Evolutionary conservation across 2,113 vertebrate species (phyloP), one percentile per base, ranked within the genome.

Genomic region (Willisornis vidua): DNA sequence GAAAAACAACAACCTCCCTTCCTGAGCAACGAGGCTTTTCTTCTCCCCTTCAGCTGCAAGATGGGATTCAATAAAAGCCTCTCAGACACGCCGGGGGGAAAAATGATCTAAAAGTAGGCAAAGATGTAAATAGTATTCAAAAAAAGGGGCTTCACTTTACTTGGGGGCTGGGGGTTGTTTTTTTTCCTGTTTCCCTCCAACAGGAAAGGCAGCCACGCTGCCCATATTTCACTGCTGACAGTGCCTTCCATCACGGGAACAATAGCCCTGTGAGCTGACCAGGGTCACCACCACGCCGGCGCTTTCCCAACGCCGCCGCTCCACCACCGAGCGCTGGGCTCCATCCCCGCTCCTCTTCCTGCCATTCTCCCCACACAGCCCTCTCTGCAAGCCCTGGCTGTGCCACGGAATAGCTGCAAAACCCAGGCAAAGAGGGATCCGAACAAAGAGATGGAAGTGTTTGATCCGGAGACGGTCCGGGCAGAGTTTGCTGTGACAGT

Each of bases 141-240:
- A 39, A 57, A 76, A 72, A 13, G 79, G 72, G 68, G 25, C 45
- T 90, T 45, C 24, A 6, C 54, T 80, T 87, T n/a, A 41, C 82
- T 78, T 6, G 67, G 8, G 18, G 73, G 85, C 85, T 85, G 68
- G 2, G 70, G 37, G 55, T 61, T 93, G 78, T 54, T 91, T 87
- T 92, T 88, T 96, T 95, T 87, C 94, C 96, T 68, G 89, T 83
- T 94, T 94, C 72, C 84, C 87, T 90, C 65, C 5, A 63, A 65
- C 93, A 95, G 96, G 96, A 96, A 92, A 90, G 91, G 46, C 92
- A 77, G 63, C 85, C 87, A 86, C 46, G 70, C 77, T 82, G 96
- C 57, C 85, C 87, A 89, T 92, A 96, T 95, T 95, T 95, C 57
- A 97, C 89, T 22, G 74, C 72, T 95, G 89, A 96, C 97, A 95